Base-by-base conservation (phyloP, 2,113 vertebrate species). In the Chaenocephalus aceratus region DNA sequence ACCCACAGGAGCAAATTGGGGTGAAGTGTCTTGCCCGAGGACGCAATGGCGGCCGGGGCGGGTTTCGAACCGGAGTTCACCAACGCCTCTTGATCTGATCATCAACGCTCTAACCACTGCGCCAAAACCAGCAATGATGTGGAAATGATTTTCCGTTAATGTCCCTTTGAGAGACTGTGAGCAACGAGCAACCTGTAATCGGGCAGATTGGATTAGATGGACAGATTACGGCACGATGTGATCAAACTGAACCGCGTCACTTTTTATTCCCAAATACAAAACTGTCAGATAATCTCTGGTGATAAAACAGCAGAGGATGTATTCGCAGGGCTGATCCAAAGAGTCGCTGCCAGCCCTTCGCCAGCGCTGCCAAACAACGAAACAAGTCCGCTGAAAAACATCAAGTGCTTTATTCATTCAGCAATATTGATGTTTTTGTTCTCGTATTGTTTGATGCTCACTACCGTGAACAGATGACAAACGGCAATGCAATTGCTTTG, bases 391-490 rank as follows among this genome's bases (percentile, higher is more conserved):
- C 64, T 77, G 80, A 56, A 88, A 83, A 93, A 86, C 80, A 89
- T 72, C 67, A 80, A 92, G 82, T 71, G 61, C 76, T 74, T 84
- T 62, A 82, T 91, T 92, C 92, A 79, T 91, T 93, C 92, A 91
- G 86, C 75, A 85, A 80, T 91, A 93, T 93, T 88, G 92, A 93
- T 94, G 87, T 75, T 75, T 83, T 74, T 80, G 51, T 75, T 68
- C 66, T 84, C 69, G 65, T 74, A 88, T 83, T 86, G 83, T 93
- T 92, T 86, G 88, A 91, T 67, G 77, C 77, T 84, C 84, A 66
- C 54, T 56, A 66, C 74, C 85, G 83, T 86, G 86, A 84, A 86
- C 75, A 82, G 75, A 87, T 23, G 62, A 82, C 72, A 71, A 75
- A 75, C 71, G 87, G 76, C 86, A 75, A 82, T 79, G 72, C 74